These are phyloP conservation scores for Botia kubotai DNA, from an alignment of 2,797 vertebrate genomes.

Conservation along the genomic window DNA sequence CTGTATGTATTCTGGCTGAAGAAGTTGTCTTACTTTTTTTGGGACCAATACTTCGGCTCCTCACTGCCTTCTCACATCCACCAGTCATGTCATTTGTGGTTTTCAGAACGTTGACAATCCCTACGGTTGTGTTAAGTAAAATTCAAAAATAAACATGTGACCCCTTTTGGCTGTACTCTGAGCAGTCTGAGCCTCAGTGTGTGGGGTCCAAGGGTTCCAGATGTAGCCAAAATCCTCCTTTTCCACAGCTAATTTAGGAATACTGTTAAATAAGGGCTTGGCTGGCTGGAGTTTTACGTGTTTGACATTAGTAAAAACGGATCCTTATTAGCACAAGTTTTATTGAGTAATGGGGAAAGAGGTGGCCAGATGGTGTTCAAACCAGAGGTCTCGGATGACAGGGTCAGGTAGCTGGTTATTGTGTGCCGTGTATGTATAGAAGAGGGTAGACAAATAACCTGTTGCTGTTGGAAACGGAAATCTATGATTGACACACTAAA, in stretches of 20 bases:
- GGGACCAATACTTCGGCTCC: constrained; percentile 34
- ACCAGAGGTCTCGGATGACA: constrained; percentile 30
- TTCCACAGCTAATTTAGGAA: constrained; percentile 34
- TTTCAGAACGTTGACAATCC: constrained; percentile 50
- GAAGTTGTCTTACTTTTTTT: constrained; percentile 14
- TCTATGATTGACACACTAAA: constrained; percentile 63
- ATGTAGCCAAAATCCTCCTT: constrained; percentile 42
- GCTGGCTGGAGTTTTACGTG: constrained; percentile 24
- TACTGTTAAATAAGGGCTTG: constrained; percentile 42
- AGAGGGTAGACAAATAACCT: constrained; percentile 13
- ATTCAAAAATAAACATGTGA: constrained; percentile 55
- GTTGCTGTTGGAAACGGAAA: constrained; percentile 59
- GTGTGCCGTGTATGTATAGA: background rate
- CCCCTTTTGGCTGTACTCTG: constrained; percentile 23
- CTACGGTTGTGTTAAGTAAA: constrained; percentile 51
- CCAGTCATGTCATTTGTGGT: constrained; percentile 53
- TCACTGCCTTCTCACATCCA: constrained; percentile 42
- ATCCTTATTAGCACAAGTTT: constrained; percentile 42
- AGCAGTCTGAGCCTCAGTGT: constrained; percentile 41
- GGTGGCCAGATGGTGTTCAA: constrained; percentile 24
- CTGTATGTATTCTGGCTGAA: constrained; percentile 6
- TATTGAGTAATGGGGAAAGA: constrained; percentile 33
- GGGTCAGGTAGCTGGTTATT: constrained; percentile 21
- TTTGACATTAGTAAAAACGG: constrained; percentile 44
- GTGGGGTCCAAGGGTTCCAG: constrained; percentile 38